Evolutionary conservation across 2,888 invertebrate species (phyloP).

Genomic region (Ecdyonurus torrentis): DNA sequence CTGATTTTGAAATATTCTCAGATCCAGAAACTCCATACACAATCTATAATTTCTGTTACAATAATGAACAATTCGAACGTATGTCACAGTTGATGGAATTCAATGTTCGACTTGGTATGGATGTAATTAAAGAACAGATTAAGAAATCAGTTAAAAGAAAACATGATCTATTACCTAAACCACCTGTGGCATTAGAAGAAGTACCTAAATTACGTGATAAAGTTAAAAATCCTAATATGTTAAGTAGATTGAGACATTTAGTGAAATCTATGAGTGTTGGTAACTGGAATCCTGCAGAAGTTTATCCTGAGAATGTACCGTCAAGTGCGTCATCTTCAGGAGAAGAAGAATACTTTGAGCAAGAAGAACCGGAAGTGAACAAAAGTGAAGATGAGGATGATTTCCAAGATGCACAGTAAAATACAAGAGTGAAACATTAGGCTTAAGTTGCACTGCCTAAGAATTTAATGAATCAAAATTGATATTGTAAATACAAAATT

Average conservation of each 20-base stretch:
- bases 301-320: too few species aligned
- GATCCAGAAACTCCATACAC: conserved; percentile 25
- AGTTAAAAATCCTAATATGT: neutral
- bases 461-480: too few species aligned
- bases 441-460: too few species aligned
- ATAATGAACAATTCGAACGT: conserved; percentile 24
- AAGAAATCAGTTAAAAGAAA: conserved; percentile 18
- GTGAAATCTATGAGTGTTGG: neutral
- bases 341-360: too few species aligned
- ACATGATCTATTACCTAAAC: neutral
- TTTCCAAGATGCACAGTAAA: too few species aligned
- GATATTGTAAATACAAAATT: too few species aligned
- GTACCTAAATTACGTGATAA: neutral
- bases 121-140: conserved; percentile 22
- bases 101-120: conserved; percentile 24
- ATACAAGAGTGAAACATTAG: too few species aligned
- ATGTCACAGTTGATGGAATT: conserved; percentile 27
- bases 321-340: too few species aligned
- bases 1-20: conserved; percentile 26
- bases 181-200: neutral
- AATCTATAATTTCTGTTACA: conserved; percentile 29
- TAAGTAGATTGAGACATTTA: neutral
- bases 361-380: too few species aligned
- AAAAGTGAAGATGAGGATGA: too few species aligned
- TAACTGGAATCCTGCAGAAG: too few species aligned